These are phyloP conservation scores for Malthinus flaveolus DNA, from an alignment of 2,888 invertebrate genomes.

Conservation along the genomic window DNA sequence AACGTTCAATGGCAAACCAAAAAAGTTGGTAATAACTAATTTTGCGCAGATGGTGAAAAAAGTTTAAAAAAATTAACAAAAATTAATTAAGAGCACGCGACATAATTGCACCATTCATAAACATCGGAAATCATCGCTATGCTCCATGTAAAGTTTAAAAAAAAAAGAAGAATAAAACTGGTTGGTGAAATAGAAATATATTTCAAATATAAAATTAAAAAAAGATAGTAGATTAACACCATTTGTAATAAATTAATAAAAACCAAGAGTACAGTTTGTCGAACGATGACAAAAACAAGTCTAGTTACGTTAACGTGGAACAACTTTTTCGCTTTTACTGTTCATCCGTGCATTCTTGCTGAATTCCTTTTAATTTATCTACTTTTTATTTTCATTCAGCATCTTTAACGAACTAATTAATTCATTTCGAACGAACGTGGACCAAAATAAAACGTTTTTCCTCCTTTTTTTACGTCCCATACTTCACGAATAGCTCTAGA, in stretches of 20 bases:
- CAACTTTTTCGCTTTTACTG: conserved; percentile 12
- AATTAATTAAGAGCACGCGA: conserved; percentile 26
- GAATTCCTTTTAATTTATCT: no score
- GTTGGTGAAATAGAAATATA: not conserved
- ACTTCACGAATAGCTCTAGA: no score
- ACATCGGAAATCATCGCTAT: conserved; percentile 19
- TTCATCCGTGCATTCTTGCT: conserved; percentile 15
- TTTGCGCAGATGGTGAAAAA: not conserved
- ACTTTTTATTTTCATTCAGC: no score
- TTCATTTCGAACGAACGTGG: no score
- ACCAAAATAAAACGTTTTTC: no score
- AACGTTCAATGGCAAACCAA: not conserved
- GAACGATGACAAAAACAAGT: conserved; percentile 13
- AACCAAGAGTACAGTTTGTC: conserved; percentile 10
- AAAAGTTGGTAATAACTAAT: not conserved
- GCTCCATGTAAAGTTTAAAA: conserved; percentile 13
- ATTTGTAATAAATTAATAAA: conserved; percentile 16
- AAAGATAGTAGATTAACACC: conserved; percentile 8
- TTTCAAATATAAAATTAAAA: not conserved
- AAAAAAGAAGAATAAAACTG: not conserved
- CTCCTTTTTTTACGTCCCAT: no score
- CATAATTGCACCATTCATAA: conserved; percentile 29
- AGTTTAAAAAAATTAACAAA: conserved; percentile 12
- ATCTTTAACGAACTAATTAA: no score
- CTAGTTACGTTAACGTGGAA: conserved; percentile 6